These are phyloP conservation scores for Proisotoma minuta DNA, from an alignment of 2,888 invertebrate species.

Conservation along the genomic window DNA sequence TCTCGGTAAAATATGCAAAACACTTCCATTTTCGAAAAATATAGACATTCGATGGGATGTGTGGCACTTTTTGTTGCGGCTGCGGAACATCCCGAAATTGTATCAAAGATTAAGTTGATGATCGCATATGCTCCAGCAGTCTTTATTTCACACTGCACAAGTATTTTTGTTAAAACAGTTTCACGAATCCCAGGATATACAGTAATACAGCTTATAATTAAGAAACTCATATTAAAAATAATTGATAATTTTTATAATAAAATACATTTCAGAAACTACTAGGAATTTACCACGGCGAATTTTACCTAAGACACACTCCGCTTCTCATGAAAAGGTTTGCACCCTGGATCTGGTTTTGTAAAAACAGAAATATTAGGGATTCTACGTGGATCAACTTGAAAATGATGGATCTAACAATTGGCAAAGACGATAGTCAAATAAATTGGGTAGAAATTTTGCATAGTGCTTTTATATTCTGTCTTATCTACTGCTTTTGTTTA, in stretches of 20 bases:
- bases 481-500: neutral
- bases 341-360: neutral
- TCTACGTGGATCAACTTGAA: neutral
- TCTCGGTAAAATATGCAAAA: too few species aligned
- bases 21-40: too few species aligned
- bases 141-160: neutral
- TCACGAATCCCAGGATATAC: neutral
- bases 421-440: neutral
- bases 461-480: neutral
- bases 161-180: neutral
- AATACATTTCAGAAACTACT: neutral
- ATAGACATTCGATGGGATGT: slow-evolving; percentile 6
- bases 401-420: neutral
- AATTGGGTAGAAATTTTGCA: slow-evolving; percentile 2
- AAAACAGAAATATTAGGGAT: neutral
- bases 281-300: neutral
- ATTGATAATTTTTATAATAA: neutral
- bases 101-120: slow-evolving; percentile 1
- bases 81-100: neutral
- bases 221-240: too few species aligned
- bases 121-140: slow-evolving; percentile 6
- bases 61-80: neutral
- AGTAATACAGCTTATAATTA: too few species aligned
- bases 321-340: neutral
- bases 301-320: neutral